phyloP scores from a whole-genome alignment of 1,140 invertebrate genomes.

The Drosophila willistoni region DNA sequence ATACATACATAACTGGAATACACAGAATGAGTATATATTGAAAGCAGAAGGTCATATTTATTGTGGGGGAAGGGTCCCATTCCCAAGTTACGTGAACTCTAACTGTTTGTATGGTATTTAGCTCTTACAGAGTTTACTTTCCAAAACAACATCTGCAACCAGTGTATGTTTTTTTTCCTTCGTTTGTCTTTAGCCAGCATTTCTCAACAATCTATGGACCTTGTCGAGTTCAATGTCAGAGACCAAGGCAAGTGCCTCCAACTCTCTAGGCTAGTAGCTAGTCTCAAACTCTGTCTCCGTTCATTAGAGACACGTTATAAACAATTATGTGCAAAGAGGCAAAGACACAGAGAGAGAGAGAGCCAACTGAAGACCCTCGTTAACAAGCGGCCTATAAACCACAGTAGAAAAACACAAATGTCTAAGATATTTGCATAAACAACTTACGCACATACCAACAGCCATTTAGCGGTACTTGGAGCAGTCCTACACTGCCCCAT shows the following conservation, averaged over 20 bases:
- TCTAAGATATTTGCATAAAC: constrained; percentile 73
- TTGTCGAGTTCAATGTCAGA: constrained; percentile 55
- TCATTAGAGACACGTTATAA: constrained; percentile 76
- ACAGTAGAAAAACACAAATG: constrained; percentile 26
- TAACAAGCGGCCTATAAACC: constrained; percentile 51
- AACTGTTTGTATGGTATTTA: not conserved
- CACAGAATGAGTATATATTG: too few relatives aligned
- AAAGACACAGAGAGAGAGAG: constrained; percentile 20
- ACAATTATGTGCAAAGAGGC: constrained; percentile 57
- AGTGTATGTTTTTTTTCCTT: not conserved
- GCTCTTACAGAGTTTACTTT: constrained; percentile 2
- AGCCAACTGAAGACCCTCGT: constrained; percentile 53
- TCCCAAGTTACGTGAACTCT: not conserved
- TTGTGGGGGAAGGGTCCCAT: not conserved
- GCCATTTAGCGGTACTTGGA: constrained; percentile 70
- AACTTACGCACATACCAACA: constrained; percentile 68
- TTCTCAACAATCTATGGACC: constrained; percentile 45
- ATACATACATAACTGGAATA: too few relatives aligned
- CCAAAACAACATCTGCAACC: not conserved
- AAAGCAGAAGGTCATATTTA: not conserved
- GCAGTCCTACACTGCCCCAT: not conserved
- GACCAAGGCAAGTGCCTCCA: constrained; percentile 59
- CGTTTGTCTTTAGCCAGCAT: constrained; percentile 19
- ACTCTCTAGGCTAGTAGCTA: constrained; percentile 2
- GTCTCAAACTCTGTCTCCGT: constrained; percentile 24